Percentiles rank a stretch among this genome's conserved stretches.
Conservation (phyloP, 2,888 invertebrate genomes). For the Subacronicta megacephala region DNA sequence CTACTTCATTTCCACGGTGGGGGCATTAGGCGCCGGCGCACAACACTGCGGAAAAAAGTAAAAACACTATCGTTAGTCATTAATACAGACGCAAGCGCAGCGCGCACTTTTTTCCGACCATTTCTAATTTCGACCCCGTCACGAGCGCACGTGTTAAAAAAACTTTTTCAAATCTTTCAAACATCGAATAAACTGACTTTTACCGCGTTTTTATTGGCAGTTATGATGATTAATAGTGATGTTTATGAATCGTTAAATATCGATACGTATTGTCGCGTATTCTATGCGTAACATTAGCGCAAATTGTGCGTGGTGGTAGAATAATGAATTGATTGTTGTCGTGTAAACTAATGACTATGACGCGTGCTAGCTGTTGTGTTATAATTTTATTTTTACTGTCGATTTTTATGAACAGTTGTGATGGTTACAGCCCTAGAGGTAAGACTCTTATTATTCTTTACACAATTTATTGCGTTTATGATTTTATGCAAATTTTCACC, state of each 20-base stretch:
- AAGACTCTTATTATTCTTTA: constrained; percentile 51
- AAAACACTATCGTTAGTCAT: constrained; percentile 84
- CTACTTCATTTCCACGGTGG: constrained; percentile 82
- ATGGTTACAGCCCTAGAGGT: constrained; percentile 83
- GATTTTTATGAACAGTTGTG: constrained; percentile 64
- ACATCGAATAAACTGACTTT: constrained; percentile 52
- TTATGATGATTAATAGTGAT: constrained; percentile 62
- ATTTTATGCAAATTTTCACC: neutral
- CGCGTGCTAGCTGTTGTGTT: constrained; percentile 57
- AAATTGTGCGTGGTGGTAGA: constrained; percentile 47
- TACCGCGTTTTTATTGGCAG: constrained; percentile 55
- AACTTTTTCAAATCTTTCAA: constrained; percentile 38
- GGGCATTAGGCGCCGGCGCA: constrained; percentile 80
- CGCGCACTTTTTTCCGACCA: constrained; percentile 77
- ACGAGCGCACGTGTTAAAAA: constrained; percentile 69
- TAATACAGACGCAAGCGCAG: constrained; percentile 77
- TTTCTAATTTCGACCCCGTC: constrained; percentile 81
- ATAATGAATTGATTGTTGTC: constrained; percentile 55
- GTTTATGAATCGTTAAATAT: constrained; percentile 56
- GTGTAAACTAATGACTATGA: constrained; percentile 58
- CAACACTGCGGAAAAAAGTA: constrained; percentile 82
- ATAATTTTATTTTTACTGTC: constrained; percentile 64
- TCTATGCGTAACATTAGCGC: constrained; percentile 43
- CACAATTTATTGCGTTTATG: fast-evolving
- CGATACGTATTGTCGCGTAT: constrained; percentile 51